Evolutionary conservation across 64 coral and sea anemone species (phyloP), one percentile per base, ranked within the genome.

Genomic region (Stichodactyla mertensii): DNA sequence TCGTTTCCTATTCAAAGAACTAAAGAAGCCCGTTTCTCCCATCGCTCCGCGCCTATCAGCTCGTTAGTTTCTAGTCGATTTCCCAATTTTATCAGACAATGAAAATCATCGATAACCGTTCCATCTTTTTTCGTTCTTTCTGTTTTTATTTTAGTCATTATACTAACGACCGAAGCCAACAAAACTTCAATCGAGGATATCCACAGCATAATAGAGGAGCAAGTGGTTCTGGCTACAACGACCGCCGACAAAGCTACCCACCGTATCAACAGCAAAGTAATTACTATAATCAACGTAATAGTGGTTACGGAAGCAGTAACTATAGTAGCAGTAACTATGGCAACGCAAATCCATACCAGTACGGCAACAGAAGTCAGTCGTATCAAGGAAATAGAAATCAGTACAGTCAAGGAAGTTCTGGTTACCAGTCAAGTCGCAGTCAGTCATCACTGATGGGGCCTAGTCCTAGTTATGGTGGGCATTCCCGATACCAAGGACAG

Each of bases 391-490:
- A 57, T 18, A 71, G 64, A 78, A 58, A 54, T 36, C 71, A 87
- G 7, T 87, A 79, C 70, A 79, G 78, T 23, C 59, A 71, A 16
- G 71, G 87, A 53, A 6, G 20, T 55, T 81, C 55, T 81, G 19
- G 87, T 62, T 54, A 82, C 23, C 87, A 88, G 78, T 11, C 55
- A 16, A 85, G 60, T 56, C 24, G 71, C 28, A 61, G 56, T 16
- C 60, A 64, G 6, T 77, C 84, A 13, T 86, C 86, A n/a, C 8
- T 54, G 15, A 20, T 71, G 83, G 54, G 85, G 71, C 88, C 89
- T 77, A 87, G 93, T 61, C 80, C 90, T 14, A 88, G 66, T 45
- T 87, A 92, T 55, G 79, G 83, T 27, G 64, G 69, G 24, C 85
- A 59, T 78, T 58, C 55, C 79, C 61, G 64, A 71, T 86, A 78